Evolutionary conservation across 2,113 vertebrate genomes (phyloP), one percentile per base, ranked within the genome.

Genomic region (Ptilonorhynchus violaceus): DNA sequence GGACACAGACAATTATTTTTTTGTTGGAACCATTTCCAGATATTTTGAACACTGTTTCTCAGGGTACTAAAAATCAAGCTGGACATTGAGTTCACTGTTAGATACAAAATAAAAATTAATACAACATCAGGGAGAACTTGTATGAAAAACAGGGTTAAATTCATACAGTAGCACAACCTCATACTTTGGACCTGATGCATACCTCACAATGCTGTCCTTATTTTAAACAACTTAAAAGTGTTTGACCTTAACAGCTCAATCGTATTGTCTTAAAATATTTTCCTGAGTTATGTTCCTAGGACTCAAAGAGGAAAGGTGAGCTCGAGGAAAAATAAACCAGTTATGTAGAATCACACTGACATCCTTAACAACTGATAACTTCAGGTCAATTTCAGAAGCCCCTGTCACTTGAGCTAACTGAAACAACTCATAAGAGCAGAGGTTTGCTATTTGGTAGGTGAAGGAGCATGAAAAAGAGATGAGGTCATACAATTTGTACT

Each of bases 241-340:
- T 92, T 94, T 86, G 79, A 81, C 64, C 56, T 93, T 81, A 84
- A 81, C 80, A 87, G 46, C 49, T 92, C 63, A 59, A 68, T 56
- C 64, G 41, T 81, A 46, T 72, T 86, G 68, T 70, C 31, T 93
- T 70, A 83, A 93, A 94, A 90, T 89, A 81, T 77, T 92, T 92
- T 91, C 88, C 64, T 86, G 64, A 80, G 62, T 95, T 90, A 47
- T 63, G 33, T 94, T 96, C 42, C 46, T 88, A 63, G 63, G 41
- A 42, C 75, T 93, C 58, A 53, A 91, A 95, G 49, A 78, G n/a
- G 84, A 82, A 94, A 95, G 77, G 70, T 94, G 81, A 94, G 73
- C 74, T 89, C 0, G 0, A 87, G 69, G 44, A 78, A 96, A 85
- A 89, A 95, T 69, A 96, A 95, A 91, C 49, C 28, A 27, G 31